phyloP scores from a whole-genome alignment of 2,797 vertebrate genomes.

The Lepilemur ruficaudatus region DNA sequence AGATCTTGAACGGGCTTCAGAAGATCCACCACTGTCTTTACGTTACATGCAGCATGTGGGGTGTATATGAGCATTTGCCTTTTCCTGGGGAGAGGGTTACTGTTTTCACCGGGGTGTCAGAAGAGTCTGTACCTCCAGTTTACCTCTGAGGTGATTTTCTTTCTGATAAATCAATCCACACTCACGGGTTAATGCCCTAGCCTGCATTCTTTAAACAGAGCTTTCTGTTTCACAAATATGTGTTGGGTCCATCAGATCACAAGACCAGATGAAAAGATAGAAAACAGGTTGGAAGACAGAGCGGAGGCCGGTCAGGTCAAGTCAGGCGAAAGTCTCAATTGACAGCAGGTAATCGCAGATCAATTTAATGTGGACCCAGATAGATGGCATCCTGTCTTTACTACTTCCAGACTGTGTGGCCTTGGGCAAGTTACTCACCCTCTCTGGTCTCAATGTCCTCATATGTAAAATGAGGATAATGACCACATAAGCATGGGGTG shows the following conservation, averaged over 20 bases:
- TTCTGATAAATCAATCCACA: not conserved
- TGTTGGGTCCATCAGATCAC: not conserved
- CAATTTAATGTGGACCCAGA: not conserved
- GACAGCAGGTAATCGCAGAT: not conserved
- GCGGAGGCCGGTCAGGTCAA: not conserved
- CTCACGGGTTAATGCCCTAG: not conserved
- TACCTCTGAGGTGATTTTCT: not conserved
- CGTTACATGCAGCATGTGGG: not conserved
- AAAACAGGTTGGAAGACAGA: not conserved
- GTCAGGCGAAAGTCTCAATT: too few species aligned
- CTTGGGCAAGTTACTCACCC: not conserved
- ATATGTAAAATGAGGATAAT: not conserved
- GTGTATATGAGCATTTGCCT: too few species aligned
- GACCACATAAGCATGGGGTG: not conserved
- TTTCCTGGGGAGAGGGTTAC: not conserved
- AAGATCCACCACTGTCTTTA: not conserved
- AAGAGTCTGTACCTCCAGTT: not conserved
- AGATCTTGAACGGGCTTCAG: not conserved
- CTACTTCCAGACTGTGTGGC: not conserved
- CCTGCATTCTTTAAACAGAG: not conserved
- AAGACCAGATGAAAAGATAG: not conserved
- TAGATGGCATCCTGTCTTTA: too few species aligned
- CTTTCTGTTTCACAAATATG: not conserved
- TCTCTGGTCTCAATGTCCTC: not conserved
- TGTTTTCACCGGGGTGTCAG: not conserved